Base-by-base conservation (phyloP, 2,113 vertebrate species). In the Perca fluviatilis region DNA sequence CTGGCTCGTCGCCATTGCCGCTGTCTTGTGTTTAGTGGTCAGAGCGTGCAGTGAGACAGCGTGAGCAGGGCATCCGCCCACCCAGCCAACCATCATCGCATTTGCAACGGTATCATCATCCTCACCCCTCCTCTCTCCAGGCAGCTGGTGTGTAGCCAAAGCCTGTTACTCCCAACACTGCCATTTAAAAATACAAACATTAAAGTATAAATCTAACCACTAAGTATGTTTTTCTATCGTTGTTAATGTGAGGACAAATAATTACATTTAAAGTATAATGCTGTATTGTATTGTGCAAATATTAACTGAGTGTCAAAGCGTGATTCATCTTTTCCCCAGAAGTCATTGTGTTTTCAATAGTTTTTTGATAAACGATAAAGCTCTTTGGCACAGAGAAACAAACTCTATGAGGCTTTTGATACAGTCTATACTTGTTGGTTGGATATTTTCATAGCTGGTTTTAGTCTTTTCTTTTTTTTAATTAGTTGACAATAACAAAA, bases 221-320 rank as follows among this genome's bases (percentile, higher is more conserved):
- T 25, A 33, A 33, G 27, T 30, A 33, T 21, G 57, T 60, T 40
- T 40, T 40, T 30, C n/a, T 60, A 16, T 30, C 30, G 57, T 8
- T 27, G 23, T 57, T n/a, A 43, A 43, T 43, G 40, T 43, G 40
- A 11, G 10, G 10, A 43, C 2, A 43, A 43, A 43, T 43, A 43
- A 43, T 43, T 43, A 3, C 9, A 11, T 43, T 43, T 43, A 43
- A 43, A 43, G 40, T 43, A 43, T 11, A 43, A 11, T 43, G 40
- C 10, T 10, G 40, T 10, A 43, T 10, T 40, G 40, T 40, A 40
- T 43, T 43, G 40, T 40, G 40, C 40, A 83, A 66, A 47, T 62
- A 80, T 49, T 33, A 69, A 63, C 33, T 66, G 21, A 25, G 57
- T 21, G 68, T 53, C 18, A 63, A 58, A 80, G 80, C 68, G 60